Percentiles rank a stretch among this genome's conserved stretches.
These are phyloP conservation scores for Pachypanchax playfairii DNA, from an alignment of 2,113 vertebrate genomes.

Conservation along the genomic window DNA sequence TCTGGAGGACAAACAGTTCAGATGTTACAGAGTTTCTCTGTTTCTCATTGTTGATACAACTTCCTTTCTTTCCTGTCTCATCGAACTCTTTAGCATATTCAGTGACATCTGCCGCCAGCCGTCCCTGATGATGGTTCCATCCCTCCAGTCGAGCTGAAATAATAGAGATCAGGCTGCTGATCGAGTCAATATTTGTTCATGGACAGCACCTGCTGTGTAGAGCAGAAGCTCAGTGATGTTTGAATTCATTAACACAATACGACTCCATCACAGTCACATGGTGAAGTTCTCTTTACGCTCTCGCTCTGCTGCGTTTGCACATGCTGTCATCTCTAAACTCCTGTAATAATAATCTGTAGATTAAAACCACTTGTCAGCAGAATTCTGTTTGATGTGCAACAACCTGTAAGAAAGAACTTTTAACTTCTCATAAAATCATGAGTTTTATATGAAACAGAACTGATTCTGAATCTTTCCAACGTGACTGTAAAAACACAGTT, in stretches of 20 bases:
- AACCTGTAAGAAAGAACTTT: too few species aligned
- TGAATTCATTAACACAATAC: background rate
- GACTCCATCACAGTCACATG: too few species aligned
- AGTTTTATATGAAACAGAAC: background rate
- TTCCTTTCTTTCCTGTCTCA: background rate
- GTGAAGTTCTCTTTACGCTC: too few species aligned
- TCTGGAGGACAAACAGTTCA: background rate
- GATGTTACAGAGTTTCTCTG: background rate
- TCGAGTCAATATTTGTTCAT: conserved; percentile 59
- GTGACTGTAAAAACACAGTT: conserved; percentile 1
- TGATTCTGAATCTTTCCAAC: conserved; percentile 4
- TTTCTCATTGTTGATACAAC: background rate
- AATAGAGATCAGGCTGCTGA: conserved; percentile 24
- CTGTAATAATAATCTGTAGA: too few species aligned
- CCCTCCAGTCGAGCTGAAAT: conserved; percentile 19
- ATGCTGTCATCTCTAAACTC: too few species aligned
- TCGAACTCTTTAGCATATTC: conserved; percentile 38
- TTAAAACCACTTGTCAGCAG: too few species aligned
- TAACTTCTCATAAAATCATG: background rate
- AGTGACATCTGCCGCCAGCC: conserved; percentile 51
- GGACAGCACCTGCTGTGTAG: conserved; percentile 5
- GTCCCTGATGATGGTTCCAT: conserved; percentile 16
- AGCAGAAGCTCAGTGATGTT: background rate
- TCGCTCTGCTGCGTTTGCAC: background rate
- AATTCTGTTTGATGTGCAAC: too few species aligned